Conservation (phyloP, 2,113 vertebrate genomes). For the Platysteira castanea region DNA sequence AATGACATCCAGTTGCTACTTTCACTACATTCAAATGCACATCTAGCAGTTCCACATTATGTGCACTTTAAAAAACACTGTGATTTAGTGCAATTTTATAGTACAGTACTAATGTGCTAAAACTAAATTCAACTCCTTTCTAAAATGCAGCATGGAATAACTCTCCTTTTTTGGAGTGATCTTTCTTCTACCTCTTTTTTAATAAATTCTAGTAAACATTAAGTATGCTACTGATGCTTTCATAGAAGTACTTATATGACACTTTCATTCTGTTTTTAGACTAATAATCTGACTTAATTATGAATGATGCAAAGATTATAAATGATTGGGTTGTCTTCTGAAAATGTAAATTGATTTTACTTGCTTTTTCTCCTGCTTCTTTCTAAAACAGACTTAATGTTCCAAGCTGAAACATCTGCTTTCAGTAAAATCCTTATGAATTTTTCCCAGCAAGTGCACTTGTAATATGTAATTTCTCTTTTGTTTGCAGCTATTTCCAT, state of each 20-base stretch:
- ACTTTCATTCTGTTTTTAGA: conserved; percentile 17
- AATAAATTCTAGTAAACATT: background rate
- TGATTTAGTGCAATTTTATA: background rate
- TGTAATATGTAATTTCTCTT: background rate
- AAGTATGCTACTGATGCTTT: background rate
- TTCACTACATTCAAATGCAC: background rate
- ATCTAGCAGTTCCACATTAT: background rate
- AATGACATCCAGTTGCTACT: background rate
- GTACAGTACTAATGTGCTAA: background rate
- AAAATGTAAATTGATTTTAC: conserved; percentile 14
- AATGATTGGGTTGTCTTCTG: conserved; percentile 19
- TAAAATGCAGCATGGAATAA: background rate
- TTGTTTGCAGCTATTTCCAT: background rate
- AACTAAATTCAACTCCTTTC: background rate
- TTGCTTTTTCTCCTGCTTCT: background rate
- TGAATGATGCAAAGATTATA: background rate
- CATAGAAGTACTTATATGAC: background rate
- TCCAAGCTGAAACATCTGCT: background rate
- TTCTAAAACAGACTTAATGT: background rate
- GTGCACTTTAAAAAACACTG: background rate
- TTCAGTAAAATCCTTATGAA: background rate
- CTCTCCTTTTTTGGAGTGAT: background rate
- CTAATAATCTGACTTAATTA: conserved; percentile 42
- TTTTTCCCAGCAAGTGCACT: background rate
- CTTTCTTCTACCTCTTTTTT: background rate